Base-by-base conservation (phyloP, 2,888 invertebrate genomes). In the Tribolium freemani region DNA sequence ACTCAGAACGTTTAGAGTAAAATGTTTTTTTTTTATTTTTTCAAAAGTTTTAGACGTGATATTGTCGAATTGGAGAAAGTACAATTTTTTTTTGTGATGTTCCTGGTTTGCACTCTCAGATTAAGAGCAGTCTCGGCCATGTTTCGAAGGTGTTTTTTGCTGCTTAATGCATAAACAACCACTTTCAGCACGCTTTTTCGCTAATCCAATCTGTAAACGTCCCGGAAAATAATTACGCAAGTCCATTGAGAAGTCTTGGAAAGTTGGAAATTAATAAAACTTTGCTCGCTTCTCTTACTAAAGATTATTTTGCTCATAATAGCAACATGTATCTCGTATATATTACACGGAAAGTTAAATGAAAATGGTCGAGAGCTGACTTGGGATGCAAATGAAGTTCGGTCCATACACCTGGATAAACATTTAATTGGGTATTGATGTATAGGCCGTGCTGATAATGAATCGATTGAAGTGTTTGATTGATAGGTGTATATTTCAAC, bases 401-500 rank as follows among this genome's bases (percentile, higher is more conserved):
- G 13, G 50, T 38, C 48, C 11, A 53, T 53, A 13, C 71, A 67
- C 71, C 71, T 71, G 71, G 58, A 50, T 60, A 71, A 71, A 71
- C 71, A 71, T 69, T 66, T 69, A 69, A 60, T 60, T 66, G 20
- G 53, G 13, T 51, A 54, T 60, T 45, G 45, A 61, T 21, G 44
- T 44, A 67, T 56, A 13, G 31, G 10, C 4, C 26, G 5, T 6
- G 20, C 57, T 50, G 71, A 58, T 79, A 81, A 80, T 78, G 77
- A 78, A 76, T 76, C 78, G 79, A 81, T 79, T 77, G 76, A 79
- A 79, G 78, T 77, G 75, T 76, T 76, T 84, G 84, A 85, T 85
- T 84, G 85, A 85, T 85, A 83, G 83, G 83, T 84, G 81, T 83
- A 84, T 84, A 84, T 85, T 84, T 83, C 84, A 83, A 77, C 80